Conservation (phyloP, 2,888 invertebrate genomes). For the Metellina segmentata region DNA sequence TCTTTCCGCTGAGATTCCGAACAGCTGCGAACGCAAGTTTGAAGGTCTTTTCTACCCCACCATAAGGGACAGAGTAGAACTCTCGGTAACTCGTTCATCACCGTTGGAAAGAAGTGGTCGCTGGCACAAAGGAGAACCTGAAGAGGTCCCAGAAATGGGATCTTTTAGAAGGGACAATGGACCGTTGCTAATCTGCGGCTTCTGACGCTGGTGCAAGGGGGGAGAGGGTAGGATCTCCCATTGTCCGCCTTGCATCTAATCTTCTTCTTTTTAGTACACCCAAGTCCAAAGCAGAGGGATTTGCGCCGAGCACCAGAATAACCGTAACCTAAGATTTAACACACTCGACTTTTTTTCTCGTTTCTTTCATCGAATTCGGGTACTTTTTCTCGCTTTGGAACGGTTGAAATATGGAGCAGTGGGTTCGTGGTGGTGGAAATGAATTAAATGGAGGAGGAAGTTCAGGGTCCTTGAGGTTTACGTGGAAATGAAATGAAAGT, state of each 20-base stretch:
- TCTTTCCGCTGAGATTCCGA: neutral
- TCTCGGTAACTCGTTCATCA: constrained; percentile 52
- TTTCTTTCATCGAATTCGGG: constrained; percentile 1
- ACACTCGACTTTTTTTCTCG: neutral
- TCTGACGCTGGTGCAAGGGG: constrained; percentile 24
- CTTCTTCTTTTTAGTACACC: constrained; percentile 3
- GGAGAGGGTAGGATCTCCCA: constrained; percentile 24
- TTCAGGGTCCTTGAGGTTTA: too few relatives aligned
- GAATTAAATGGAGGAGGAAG: too few relatives aligned
- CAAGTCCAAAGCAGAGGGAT: constrained; percentile 5
- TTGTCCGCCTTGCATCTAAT: constrained; percentile 40
- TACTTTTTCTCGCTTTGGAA: constrained; percentile 3
- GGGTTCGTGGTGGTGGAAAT: too few relatives aligned
- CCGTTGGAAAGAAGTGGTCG: constrained; percentile 6
- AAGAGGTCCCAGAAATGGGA: constrained; percentile 51
- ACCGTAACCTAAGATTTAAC: constrained; percentile 51
- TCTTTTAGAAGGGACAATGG: constrained; percentile 58
- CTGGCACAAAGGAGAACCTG: constrained; percentile 22
- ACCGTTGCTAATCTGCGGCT: constrained; percentile 71
- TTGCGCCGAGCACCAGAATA: constrained; percentile 20
- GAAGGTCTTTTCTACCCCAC: neutral
- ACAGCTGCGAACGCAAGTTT: neutral
- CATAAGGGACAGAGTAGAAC: neutral
- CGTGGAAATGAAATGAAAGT: too few relatives aligned
- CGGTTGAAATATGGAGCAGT: too few relatives aligned